Evolutionary conservation across 2,797 vertebrate genomes (phyloP).

Genomic region (Aphelocoma californica): DNA sequence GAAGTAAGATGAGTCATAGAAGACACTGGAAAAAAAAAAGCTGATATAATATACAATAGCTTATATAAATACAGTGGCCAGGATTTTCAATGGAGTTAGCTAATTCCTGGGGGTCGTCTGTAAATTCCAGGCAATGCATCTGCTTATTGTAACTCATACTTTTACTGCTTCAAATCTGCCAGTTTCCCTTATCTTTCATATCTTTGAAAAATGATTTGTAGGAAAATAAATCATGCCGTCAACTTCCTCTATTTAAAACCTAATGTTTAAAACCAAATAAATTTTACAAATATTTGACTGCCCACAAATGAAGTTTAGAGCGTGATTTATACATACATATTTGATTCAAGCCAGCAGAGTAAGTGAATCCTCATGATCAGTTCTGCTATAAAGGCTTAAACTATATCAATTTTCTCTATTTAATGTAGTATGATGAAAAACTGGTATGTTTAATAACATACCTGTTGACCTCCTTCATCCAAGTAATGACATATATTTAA

Average conservation of each 20-base stretch:
- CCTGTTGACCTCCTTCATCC: not conserved
- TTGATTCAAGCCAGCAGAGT: not conserved
- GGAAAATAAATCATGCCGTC: not conserved
- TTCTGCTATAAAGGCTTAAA: not conserved
- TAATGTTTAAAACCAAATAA: not conserved
- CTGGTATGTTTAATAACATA: not conserved
- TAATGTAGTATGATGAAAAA: not conserved
- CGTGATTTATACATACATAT: not conserved
- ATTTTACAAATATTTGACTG: not conserved
- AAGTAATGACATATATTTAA: not conserved
- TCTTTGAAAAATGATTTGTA: not conserved
- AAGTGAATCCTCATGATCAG: not conserved
- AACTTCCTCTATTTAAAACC: not conserved
- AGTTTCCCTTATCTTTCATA: not conserved
- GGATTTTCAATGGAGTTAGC: not conserved
- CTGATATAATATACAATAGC: not conserved
- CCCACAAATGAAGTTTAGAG: not conserved
- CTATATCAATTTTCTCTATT: not conserved
- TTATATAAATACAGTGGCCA: not conserved
- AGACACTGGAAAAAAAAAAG: not conserved
- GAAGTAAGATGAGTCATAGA: conserved; percentile 14
- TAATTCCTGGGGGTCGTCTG: not conserved
- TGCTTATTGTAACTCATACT: not conserved
- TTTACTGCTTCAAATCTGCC: not conserved
- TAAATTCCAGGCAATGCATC: not conserved